Evolutionary conservation across 2,113 vertebrate genomes (phyloP), one percentile per base, ranked within the genome.

Genomic region (Gavia stellata): DNA sequence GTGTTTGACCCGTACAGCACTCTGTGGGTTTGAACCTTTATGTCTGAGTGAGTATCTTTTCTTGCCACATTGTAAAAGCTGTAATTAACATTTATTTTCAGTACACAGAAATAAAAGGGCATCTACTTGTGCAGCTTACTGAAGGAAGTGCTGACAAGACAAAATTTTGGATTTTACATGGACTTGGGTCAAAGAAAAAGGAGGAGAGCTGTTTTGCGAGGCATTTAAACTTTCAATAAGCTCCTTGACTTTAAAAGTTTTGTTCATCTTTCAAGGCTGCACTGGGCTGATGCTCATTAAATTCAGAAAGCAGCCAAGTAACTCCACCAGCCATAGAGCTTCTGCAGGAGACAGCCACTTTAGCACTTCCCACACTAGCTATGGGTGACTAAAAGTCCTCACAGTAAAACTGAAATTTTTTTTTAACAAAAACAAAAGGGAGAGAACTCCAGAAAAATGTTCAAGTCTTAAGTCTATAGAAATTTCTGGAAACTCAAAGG

Each of bases 241-340:
- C 34, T 87, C 36, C 52, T 33, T 75, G 34, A 61, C 44, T 86
- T 55, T 12, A 71, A 8, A 87, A 81, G 42, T 45, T 87, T 56
- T 86, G 59, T 80, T 94, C 24, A 3, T 82, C 73, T 95, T 91
- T 80, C 58, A 80, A 91, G 86, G 53, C 86, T 87, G 45, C 47
- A 67, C 62, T 23, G 15, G 53, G 62, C 47, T 84, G 85, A 75
- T 85, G 80, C 61, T 94, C 81, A 91, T 72, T 77, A 81, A 87
- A 91, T 89, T 91, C 92, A 95, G 71, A 84, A 74, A 85, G 82
- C 84, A 80, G 93, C 74, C 94, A 94, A 94, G 70, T 80, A 91
- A 71, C 83, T 88, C 86, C 61, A 96, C 55, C 73, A 94, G 84
- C 91, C 89, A 72, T 7, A 42, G 44, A n/a, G 19, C 62, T 92